Evolutionary conservation across 2,113 vertebrate genomes (phyloP).

Genomic region (Balaeniceps rex): DNA sequence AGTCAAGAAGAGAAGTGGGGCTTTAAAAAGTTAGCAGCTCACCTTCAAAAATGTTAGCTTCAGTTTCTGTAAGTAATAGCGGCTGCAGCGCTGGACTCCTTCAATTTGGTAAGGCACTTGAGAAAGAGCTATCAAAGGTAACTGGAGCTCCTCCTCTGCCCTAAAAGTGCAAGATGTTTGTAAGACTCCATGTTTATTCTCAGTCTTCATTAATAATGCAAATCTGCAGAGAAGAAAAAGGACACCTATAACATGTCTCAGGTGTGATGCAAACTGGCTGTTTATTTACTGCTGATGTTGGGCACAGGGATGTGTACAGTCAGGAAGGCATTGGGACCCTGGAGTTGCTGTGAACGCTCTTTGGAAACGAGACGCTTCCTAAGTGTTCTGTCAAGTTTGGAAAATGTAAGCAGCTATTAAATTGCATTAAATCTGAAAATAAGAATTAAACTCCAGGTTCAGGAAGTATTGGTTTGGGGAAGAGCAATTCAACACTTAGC

Average conservation of each 20-base stretch:
- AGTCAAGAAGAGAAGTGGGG: not conserved
- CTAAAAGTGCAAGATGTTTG: not conserved
- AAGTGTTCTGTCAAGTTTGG: not conserved
- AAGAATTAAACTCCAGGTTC: not conserved
- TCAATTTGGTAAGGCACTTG: not conserved
- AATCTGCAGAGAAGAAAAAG: not conserved
- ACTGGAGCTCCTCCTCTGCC: not conserved
- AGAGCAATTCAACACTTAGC: not conserved
- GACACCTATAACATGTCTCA: not conserved
- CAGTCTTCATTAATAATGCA: not conserved
- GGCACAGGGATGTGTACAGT: not conserved
- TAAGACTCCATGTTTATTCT: not conserved
- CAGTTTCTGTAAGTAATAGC: not conserved
- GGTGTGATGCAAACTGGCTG: not conserved
- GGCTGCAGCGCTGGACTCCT: not conserved
- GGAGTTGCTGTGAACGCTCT: not conserved
- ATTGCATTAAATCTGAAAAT: not conserved
- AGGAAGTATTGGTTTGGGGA: not conserved
- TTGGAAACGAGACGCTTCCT: not conserved
- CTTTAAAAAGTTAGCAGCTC: not conserved
- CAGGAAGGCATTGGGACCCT: not conserved
- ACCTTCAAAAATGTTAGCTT: not conserved
- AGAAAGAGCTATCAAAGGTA: not conserved
- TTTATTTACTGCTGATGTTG: not conserved
- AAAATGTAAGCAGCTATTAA: not conserved